Evolutionary conservation across 2,113 vertebrate species (phyloP).

Genomic region (Pandion haliaetus): DNA sequence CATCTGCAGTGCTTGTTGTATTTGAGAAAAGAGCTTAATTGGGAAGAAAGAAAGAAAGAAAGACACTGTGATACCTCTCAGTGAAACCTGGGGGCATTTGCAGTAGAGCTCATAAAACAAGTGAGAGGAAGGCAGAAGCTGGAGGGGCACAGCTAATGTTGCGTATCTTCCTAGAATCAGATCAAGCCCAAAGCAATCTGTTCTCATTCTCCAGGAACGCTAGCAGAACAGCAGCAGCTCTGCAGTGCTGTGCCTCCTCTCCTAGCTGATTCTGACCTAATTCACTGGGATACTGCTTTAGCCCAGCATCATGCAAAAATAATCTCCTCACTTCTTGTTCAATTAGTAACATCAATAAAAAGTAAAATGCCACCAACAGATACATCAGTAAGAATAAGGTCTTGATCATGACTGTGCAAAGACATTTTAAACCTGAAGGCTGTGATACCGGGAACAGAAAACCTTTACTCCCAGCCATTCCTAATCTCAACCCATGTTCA

Average conservation of each 20-base stretch:
- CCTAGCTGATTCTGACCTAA: background rate
- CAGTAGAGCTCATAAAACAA: background rate
- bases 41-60: background rate
- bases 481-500: background rate
- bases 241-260: background rate
- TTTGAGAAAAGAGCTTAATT: conserved; percentile 76
- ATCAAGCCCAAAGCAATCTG: background rate
- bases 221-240: background rate
- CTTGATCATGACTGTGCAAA: background rate
- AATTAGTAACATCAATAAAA: background rate
- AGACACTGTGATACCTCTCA: background rate
- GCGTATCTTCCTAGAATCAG: background rate
- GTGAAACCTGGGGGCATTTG: background rate
- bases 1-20: conserved; percentile 49
- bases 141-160: background rate
- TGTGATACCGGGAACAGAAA: background rate
- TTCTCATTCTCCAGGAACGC: background rate
- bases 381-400: background rate
- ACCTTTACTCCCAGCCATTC: background rate
- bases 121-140: background rate
- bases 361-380: background rate
- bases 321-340: background rate
- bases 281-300: background rate
- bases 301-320: background rate
- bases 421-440: background rate